Conservation (phyloP, 2,113 vertebrate genomes). For the Brachypteracias leptosomus region DNA sequence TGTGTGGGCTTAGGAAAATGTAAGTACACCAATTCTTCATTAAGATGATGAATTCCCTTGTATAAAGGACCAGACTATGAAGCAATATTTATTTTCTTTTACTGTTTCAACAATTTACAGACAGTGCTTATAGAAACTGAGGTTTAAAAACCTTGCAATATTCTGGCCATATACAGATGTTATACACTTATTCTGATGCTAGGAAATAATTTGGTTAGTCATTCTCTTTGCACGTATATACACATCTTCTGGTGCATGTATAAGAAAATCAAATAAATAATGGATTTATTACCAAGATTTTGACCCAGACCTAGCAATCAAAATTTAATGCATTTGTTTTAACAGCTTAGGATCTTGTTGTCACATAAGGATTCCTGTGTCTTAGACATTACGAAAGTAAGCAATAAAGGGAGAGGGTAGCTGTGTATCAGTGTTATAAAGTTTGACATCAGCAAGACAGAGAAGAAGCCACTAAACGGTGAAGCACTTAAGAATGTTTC, state of each 20-base stretch:
- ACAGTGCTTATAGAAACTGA: not conserved
- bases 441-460: not conserved
- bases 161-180: not conserved
- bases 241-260: not conserved
- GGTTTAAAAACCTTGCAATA: not conserved
- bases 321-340: not conserved
- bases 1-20: not conserved
- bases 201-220: not conserved
- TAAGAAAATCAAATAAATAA: not conserved
- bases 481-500: not conserved
- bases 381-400: not conserved
- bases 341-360: not conserved
- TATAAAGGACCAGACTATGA: not conserved
- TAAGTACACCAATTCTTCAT: not conserved
- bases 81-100: not conserved
- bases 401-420: not conserved
- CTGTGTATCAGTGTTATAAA: not conserved
- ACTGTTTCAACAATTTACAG: not conserved
- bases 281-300: not conserved
- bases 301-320: not conserved
- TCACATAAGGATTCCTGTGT: not conserved
- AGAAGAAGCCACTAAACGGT: not conserved
- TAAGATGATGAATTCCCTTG: not conserved
- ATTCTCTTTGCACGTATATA: not conserved
- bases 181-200: not conserved